Base-by-base conservation (phyloP, 2,797 vertebrate genomes). In the Chaetophractus vellerosus region DNA sequence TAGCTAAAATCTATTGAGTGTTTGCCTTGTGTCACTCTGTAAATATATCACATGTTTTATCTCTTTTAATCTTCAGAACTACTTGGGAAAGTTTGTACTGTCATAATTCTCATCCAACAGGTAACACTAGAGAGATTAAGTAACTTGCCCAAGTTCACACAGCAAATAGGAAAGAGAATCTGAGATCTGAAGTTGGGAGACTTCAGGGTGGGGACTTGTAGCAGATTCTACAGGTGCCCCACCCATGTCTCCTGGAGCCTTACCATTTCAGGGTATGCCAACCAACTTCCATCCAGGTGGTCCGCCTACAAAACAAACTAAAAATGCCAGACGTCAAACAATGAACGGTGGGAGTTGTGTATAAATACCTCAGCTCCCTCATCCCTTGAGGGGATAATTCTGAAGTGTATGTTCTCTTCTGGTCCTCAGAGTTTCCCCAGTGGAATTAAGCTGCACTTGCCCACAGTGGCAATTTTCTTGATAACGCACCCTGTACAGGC, bases 1-100 rank as follows among this genome's bases (percentile, higher is more conserved):
- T 31, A 72, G 71, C n/a, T 93, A 72, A 78, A 80, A 57, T 66
- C 15, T 9, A 48, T n/a, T 50, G 61, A 66, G 45, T 61, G n/a
- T 68, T 78, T 94, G 36, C 82, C 59, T 89, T 23, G 15, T 61
- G 21, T 23, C 63, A 64, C 19, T 61, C 63, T 82, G 6, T 23
- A 36, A 55, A 45, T 57, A 21, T 75, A 36, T 69, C 82, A 10
- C 9, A n/a, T n/a, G 45, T n/a, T 19, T 71, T 68, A 36, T 95
- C 68, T 92, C 52, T 95, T 63, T 80, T 21, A 28, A 61, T 83
- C 80, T 59, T 84, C 41, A 87, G 19, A 48, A 64, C 36, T 48
- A 41, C 59, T 38, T 74, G 41, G 9, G 26, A 72, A 45, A 9
- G 31, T 63, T 38, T 71, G 18, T 36, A 74, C 21, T 36, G 28